phyloP scores from a whole-genome alignment of 2,113 vertebrate species.

The Centrocercus urophasianus region DNA sequence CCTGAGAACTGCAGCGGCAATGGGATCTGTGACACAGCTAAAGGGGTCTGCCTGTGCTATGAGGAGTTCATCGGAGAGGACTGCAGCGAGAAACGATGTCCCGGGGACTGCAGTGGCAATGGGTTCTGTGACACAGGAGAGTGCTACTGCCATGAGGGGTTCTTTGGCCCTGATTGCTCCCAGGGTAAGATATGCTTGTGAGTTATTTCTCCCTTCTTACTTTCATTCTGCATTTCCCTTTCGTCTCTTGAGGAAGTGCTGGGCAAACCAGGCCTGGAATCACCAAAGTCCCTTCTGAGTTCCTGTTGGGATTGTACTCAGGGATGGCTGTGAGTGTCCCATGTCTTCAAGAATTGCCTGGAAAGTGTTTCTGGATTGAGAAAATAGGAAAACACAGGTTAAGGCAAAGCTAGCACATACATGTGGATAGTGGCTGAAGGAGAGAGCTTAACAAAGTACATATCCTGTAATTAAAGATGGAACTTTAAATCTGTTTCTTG shows the following conservation, averaged over 20 bases:
- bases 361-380: neutral
- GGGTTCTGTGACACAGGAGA: constrained; percentile 86
- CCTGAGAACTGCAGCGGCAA: constrained; percentile 84
- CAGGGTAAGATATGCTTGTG: constrained; percentile 73
- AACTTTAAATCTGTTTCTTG: neutral
- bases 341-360: neutral
- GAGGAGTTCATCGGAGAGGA: constrained; percentile 78
- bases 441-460: neutral
- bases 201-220: neutral
- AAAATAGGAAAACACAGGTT: neutral
- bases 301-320: neutral
- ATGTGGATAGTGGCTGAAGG: neutral
- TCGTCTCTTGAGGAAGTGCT: neutral
- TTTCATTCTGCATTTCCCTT: neutral
- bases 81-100: constrained; percentile 84
- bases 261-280: neutral
- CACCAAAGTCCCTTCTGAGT: neutral
- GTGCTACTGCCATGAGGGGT: constrained; percentile 86
- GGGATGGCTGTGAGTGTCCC: neutral
- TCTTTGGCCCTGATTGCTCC: constrained; percentile 85
- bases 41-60: constrained; percentile 83
- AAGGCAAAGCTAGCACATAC: neutral
- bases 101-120: constrained; percentile 80
- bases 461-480: neutral
- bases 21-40: constrained; percentile 77